Conservation (phyloP, 1,140 invertebrate genomes). For the Drosophila pandora region DNA sequence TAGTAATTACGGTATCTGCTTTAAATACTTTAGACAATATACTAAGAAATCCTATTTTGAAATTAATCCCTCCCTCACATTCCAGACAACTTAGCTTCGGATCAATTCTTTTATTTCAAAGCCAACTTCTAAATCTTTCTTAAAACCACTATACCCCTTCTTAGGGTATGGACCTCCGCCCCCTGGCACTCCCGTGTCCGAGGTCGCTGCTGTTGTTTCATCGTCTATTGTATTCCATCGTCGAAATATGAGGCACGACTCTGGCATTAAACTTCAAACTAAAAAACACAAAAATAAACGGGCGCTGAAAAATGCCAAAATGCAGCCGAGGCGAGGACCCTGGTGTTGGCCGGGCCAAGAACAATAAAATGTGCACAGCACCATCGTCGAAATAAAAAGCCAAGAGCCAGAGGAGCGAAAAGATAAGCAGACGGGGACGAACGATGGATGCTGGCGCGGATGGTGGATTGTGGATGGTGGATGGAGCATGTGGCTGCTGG, state of each 20-base stretch:
- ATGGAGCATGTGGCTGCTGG: constrained; percentile 23
- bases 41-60: too few species aligned
- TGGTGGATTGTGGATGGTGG: not conserved
- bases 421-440: constrained; percentile 70
- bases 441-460: constrained; percentile 5
- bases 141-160: not conserved
- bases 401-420: constrained; percentile 33
- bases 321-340: constrained; percentile 69
- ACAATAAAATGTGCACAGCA: constrained; percentile 68
- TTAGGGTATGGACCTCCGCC: constrained; percentile 65
- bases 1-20: too few species aligned
- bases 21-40: too few species aligned
- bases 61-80: too few species aligned
- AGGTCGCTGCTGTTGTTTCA: constrained; percentile 22
- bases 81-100: too few species aligned
- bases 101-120: too few species aligned
- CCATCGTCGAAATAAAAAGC: constrained; percentile 21
- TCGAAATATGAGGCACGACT: constrained; percentile 82
- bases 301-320: constrained; percentile 79
- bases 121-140: too few species aligned
- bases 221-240: constrained; percentile 79
- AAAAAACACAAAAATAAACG: constrained; percentile 51
- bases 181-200: constrained; percentile 68
- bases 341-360: constrained; percentile 74
- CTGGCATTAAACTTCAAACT: constrained; percentile 77